Percentiles rank a stretch among this genome's conserved stretches.
phyloP scores from a whole-genome alignment of 2,888 invertebrate species.

The Drosophila ezoana region DNA sequence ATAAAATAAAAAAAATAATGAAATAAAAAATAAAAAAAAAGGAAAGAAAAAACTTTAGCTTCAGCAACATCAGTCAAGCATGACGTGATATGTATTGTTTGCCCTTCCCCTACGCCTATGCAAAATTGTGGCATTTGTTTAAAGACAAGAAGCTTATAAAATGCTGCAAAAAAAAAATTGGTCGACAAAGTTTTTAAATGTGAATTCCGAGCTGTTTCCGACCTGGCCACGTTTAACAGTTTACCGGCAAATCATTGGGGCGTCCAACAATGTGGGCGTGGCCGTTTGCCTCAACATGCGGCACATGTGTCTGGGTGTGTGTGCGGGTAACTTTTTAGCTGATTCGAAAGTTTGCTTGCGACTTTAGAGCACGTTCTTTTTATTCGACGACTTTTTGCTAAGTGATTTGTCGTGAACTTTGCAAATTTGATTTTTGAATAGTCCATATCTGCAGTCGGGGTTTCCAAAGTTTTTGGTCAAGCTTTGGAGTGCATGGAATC shows the following conservation, averaged over 20 bases:
- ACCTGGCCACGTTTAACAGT: conserved; percentile 73
- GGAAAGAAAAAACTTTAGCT: conserved; percentile 31
- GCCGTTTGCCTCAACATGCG: conserved; percentile 12
- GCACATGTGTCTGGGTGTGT: conserved; percentile 20
- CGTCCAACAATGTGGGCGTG: conserved; percentile 51
- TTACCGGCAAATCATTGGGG: conserved; percentile 73
- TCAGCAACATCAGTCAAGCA: conserved; percentile 54
- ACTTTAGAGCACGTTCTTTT: conserved; percentile 59
- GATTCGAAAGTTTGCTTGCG: conserved; percentile 61
- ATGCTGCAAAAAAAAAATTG: conserved; percentile 18
- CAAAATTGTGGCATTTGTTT: conserved; percentile 60
- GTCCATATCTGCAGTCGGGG: conserved; percentile 27
- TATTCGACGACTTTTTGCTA: conserved; percentile 56
- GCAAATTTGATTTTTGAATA: conserved; percentile 66
- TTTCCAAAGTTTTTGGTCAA: conserved; percentile 34
- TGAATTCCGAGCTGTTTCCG: conserved; percentile 53
- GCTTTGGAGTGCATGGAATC: conserved; percentile 6
- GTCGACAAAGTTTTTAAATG: conserved; percentile 56
- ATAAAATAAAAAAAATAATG: conserved; percentile 20
- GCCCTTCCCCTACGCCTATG: conserved; percentile 30
- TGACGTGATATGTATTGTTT: conserved; percentile 26
- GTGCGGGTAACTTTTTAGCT: conserved; percentile 54
- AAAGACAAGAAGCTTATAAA: conserved; percentile 45
- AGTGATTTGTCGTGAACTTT: conserved; percentile 76
- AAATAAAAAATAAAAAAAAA: conserved; percentile 6